Base-by-base conservation (phyloP, 2,797 vertebrate genomes). In the Sphaeramia orbicularis region DNA sequence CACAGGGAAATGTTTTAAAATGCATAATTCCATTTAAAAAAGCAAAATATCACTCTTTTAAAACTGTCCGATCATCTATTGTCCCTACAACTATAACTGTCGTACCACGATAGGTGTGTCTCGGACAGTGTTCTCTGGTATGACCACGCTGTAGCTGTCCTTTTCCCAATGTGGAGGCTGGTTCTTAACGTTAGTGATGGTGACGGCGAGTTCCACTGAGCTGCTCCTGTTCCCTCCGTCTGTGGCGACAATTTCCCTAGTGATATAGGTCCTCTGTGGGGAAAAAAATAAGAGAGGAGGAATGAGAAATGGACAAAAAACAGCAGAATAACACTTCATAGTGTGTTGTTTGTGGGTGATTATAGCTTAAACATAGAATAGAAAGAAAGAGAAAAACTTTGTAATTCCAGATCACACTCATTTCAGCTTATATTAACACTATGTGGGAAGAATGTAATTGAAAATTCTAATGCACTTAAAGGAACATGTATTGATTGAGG, bases 121-220 rank as follows among this genome's bases (percentile, higher is more conserved):
- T 51, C 92, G 87, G 59, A 94, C 90, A 0, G 91, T 93, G 66
- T 96, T 96, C 71, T 95, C 95, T 1, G 93, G 93, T 68, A 97
- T 93, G 74, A 95, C 89, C 57, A 96, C 91, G 15, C 94, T 92
- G 55, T 96, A 95, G 80, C 78, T 93, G 65, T 95, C 94, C 63
- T 87, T 94, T 61, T 95, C 95, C 96, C 96, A 97, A 63, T 94
- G 94, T 1, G 96, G 96, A 21, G 95, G 95, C 80, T 95, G 93
- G 81, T 96, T 96, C 86, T 95, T 94, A 61, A 94, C 94, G 32
- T 94, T 95, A 50, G 94, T 96, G 82, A 96, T 90, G 72, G 93
- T 95, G 64, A 96, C 95, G 0, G 78, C 75, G 74, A 96, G 89
- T 76, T 97, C 93, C 73, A 95, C 95, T 4, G 91, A 92, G 68